Evolutionary conservation across 2,888 invertebrate species (phyloP), one percentile per base, ranked within the genome.

Genomic region (Biston betularia): DNA sequence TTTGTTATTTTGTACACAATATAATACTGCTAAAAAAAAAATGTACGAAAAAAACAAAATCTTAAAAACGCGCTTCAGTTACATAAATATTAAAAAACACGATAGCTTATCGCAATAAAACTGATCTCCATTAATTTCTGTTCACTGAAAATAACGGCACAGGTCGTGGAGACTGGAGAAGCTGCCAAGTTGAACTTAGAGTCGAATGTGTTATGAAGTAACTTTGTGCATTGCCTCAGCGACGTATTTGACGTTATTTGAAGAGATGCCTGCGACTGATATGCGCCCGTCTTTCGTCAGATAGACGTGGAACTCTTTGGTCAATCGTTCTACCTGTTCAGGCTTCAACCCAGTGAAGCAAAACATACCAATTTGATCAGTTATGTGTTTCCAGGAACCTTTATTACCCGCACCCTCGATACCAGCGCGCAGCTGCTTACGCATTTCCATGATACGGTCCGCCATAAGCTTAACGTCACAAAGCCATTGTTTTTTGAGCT

Each of bases 351-450:
- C 99, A 33, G 99, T 99, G 90, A 95, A 99, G 89, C 99, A 99
- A 95, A 99, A 99, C 99, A 99, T 99, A 87, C 99, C 99, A 86
- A 99, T 99, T 95, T 99, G 99, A 90, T 99, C 97, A 64, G 98
- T 98, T 87, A 99, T 98, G 89, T 99, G 99, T 65, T 96, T 94
- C 99, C 99, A 99, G 83, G 97, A 94, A 59, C 90, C 95, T 38
- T 94, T 90, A 66, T 98, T 98, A 59, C 99, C 99, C 81, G 97
- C 96, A 76, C 96, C 96, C 80, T 96, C 95, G 75, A 99, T 95
- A 82, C 97, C 96, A 0, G 96, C 95, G 71, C 96, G 95, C 38
- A 99, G 95, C 77, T 95, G 91, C 12, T 94, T 93, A 70, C 99
- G 96, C 93, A 99, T 98, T 11, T 95, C 94, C 83, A 99, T 99